Conservation (phyloP, 1,140 invertebrate species). For the Aphelenchoides fujianensis region DNA sequence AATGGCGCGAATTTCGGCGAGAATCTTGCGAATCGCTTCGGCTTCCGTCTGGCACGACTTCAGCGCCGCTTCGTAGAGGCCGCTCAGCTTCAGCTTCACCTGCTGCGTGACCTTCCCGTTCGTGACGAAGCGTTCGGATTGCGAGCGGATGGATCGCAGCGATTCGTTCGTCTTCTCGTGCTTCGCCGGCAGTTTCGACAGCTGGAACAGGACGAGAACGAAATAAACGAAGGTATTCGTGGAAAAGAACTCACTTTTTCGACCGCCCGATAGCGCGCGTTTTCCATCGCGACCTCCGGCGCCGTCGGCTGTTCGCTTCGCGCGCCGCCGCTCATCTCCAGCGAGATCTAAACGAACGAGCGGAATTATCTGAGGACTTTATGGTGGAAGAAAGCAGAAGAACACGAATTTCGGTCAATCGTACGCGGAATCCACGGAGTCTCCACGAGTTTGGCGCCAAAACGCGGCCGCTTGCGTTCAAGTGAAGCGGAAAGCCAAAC, state of each 20-base stretch:
- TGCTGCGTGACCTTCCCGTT: conserved; percentile 33
- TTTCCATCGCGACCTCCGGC: neutral
- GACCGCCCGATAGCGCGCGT: neutral
- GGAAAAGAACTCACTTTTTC: conserved; percentile 15
- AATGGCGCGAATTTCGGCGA: conserved; percentile 25
- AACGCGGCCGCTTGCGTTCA: too few relatives aligned
- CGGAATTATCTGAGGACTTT: too few relatives aligned
- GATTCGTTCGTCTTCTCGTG: conserved; percentile 47
- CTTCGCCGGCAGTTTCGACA: conserved; percentile 34
- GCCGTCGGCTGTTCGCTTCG: neutral
- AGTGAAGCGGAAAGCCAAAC: too few relatives aligned
- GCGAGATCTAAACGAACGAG: too few relatives aligned
- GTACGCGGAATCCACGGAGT: too few relatives aligned
- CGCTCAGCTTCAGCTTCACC: conserved; percentile 31
- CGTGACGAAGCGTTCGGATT: conserved; percentile 31
- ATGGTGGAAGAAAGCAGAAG: too few relatives aligned
- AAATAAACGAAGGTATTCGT: conserved; percentile 11
- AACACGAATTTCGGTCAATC: too few relatives aligned
- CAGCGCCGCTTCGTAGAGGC: conserved; percentile 36
- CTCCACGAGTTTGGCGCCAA: too few relatives aligned
- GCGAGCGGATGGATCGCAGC: conserved; percentile 29
- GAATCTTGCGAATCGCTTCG: conserved; percentile 32
- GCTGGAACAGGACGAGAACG: conserved; percentile 39
- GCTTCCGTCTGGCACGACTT: conserved; percentile 44
- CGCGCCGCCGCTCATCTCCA: neutral